Evolutionary conservation across 2,888 invertebrate species (phyloP).

Genomic region (Aphelenchoides bicaudatus): DNA sequence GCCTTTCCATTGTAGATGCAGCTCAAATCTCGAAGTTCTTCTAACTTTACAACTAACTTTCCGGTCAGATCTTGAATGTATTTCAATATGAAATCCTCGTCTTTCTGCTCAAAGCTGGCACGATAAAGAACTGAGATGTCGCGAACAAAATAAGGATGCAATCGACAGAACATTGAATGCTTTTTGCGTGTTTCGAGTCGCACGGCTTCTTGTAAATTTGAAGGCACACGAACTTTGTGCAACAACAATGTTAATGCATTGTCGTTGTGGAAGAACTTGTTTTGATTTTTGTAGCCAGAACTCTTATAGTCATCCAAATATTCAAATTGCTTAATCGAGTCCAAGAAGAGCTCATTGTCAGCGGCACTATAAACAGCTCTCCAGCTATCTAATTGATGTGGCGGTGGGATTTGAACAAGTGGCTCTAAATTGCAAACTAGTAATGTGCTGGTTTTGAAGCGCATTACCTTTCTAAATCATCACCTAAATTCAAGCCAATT

Average conservation of each 20-base stretch:
- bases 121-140: constrained; percentile 51
- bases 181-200: neutral
- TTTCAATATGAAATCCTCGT: constrained; percentile 22
- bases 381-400: constrained; percentile 52
- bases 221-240: neutral
- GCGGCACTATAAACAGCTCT: constrained; percentile 47
- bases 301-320: constrained; percentile 37
- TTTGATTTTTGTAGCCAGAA: constrained; percentile 46
- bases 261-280: constrained; percentile 47
- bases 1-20: constrained; percentile 33
- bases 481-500: constrained; percentile 36
- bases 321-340: neutral
- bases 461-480: too few species aligned
- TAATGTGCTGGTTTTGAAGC: too few species aligned
- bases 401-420: constrained; percentile 22
- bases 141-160: constrained; percentile 36
- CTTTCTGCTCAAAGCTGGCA: constrained; percentile 16
- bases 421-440: neutral
- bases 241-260: constrained; percentile 32
- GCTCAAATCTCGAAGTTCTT: constrained; percentile 39
- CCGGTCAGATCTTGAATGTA: constrained; percentile 31
- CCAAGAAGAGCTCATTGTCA: constrained; percentile 27
- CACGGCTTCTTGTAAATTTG: constrained; percentile 10
- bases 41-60: constrained; percentile 27
- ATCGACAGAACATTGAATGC: constrained; percentile 39